Evolutionary conservation across 2,797 vertebrate species (phyloP), one percentile per base, ranked within the genome.

Genomic region (Acanthurus leucopareius): DNA sequence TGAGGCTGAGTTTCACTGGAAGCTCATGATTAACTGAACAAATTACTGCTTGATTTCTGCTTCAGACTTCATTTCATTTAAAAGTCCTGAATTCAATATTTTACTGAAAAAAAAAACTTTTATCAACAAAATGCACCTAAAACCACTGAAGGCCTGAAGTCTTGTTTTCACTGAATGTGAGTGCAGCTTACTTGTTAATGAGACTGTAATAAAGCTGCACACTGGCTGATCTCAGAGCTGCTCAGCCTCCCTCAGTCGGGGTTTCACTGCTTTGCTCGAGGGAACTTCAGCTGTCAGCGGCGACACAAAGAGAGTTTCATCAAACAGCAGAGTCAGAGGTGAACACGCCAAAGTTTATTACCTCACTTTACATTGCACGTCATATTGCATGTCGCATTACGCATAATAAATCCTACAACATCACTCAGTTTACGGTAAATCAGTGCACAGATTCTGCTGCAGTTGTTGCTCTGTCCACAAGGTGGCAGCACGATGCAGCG

Each of bases 401-500:
- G 45, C 53, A 25, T 22, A 13, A 42, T 59, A 17, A 47, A 4
- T 69, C 38, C 59, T 48, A 40, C 14, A 4, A 76, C 57, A 25
- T 51, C 44, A 63, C 66, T 52, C 17, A 3, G 11, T 54, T 22
- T 32, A 40, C 6, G 0, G 51, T 57, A 69, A 32, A 13, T 72
- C 61, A 58, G 63, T 76, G 73, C 42, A 20, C 40, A 10, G 16
- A 40, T 1, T 73, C 65, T 38, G 58, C 40, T 38, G 48, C 58
- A 20, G 35, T 19, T 42, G 35, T 19, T 16, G 13, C 60, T 64
- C 53, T 44, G 68, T 67, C 72, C 88, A 88, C 85, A 3, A 63
- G 86, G 17, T 28, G 90, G 90, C 85, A 85, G 80, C 88, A 86
- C 20, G 53, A 62, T 73, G 75, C 44, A 54, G 59, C 61, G 20